These are phyloP conservation scores for Knipowitschia caucasica DNA, from an alignment of 2,797 vertebrate species.

Conservation along the genomic window DNA sequence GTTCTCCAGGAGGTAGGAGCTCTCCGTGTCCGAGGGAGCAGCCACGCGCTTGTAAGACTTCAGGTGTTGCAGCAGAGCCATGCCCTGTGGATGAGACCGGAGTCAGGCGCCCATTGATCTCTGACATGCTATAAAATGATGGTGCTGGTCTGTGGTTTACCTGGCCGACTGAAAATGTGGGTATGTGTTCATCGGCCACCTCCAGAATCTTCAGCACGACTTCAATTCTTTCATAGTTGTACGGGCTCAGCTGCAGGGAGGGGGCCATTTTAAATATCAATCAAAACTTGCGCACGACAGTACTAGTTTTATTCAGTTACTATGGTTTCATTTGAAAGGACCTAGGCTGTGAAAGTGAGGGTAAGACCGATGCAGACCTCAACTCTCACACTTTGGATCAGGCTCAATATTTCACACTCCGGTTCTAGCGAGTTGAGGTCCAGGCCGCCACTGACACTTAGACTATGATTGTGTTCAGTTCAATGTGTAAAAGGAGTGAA, in stretches of 20 bases:
- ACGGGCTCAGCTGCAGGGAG: slow-evolving; percentile 87
- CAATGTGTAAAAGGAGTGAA: too few relatives aligned
- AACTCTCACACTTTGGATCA: too few relatives aligned
- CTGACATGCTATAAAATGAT: background rate
- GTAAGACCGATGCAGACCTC: too few relatives aligned
- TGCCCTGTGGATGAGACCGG: slow-evolving; percentile 68
- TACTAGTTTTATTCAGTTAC: too few relatives aligned
- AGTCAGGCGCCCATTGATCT: background rate
- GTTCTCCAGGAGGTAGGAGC: slow-evolving; percentile 83
- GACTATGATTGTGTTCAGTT: too few relatives aligned
- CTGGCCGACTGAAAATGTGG: slow-evolving; percentile 81
- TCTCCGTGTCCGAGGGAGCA: slow-evolving; percentile 83
- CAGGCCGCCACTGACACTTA: too few relatives aligned
- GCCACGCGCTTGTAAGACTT: slow-evolving; percentile 86
- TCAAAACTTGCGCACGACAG: too few relatives aligned
- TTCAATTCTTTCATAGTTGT: slow-evolving; percentile 92
- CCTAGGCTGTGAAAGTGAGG: too few relatives aligned
- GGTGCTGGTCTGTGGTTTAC: slow-evolving; percentile 56
- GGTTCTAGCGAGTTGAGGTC: too few relatives aligned
- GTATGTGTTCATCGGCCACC: slow-evolving; percentile 79
- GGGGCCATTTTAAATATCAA: background rate
- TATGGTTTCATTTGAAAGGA: too few relatives aligned
- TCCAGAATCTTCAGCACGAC: slow-evolving; percentile 86
- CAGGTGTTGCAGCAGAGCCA: slow-evolving; percentile 88
- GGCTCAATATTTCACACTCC: too few relatives aligned